Evolutionary conservation across 2,113 vertebrate species (phyloP).

Genomic region (Xiphophorus maculatus): DNA sequence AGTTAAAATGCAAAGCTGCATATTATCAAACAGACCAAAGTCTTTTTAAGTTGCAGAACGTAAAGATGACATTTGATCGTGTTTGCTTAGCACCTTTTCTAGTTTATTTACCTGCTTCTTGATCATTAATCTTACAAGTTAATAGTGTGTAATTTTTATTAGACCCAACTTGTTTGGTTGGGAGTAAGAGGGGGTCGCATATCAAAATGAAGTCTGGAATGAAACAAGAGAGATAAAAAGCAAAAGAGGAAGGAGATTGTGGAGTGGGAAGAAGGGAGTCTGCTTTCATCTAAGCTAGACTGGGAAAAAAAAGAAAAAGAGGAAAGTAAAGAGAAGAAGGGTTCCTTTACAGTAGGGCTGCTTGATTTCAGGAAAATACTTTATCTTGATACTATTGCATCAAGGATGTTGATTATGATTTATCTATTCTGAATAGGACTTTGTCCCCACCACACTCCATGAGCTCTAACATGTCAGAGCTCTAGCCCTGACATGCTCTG

Average conservation of each 20-base stretch:
- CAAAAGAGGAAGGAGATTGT: slow-evolving; percentile 22
- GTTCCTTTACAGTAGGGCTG: not conserved
- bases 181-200: slow-evolving; percentile 39
- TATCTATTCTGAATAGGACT: no score
- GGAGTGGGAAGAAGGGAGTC: slow-evolving; percentile 26
- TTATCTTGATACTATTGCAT: not conserved
- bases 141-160: slow-evolving; percentile 21
- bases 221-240: slow-evolving; percentile 51
- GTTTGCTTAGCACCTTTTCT: slow-evolving; percentile 3
- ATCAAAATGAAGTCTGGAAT: slow-evolving; percentile 50
- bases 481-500: no score
- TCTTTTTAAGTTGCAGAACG: slow-evolving; percentile 12
- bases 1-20: slow-evolving; percentile 42
- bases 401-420: no score
- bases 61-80: slow-evolving; percentile 10
- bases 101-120: slow-evolving; percentile 7
- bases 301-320: slow-evolving; percentile 1
- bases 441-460: no score
- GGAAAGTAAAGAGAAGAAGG: slow-evolving; percentile 6
- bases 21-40: slow-evolving; percentile 25
- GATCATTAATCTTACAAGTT: slow-evolving; percentile 14
- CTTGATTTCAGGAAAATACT: not conserved
- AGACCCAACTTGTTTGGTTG: slow-evolving; percentile 29
- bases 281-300: slow-evolving; percentile 29
- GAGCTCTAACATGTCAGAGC: no score